Base-by-base conservation (phyloP, 2,888 invertebrate genomes). In the Ecliptopera silaceata region DNA sequence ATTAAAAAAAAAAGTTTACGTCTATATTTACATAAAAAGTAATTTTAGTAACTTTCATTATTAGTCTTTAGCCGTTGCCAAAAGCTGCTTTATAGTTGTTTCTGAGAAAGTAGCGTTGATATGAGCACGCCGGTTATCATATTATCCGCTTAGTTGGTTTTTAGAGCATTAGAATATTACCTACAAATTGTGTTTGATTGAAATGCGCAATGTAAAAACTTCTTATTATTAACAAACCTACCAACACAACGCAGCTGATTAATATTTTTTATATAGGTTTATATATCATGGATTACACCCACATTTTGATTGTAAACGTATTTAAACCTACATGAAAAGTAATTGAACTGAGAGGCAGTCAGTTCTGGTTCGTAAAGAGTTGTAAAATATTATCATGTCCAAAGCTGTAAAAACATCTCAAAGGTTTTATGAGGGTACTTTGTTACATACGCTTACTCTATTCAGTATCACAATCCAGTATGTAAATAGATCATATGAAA, bases 401-500 rank as follows among this genome's bases (percentile, higher is more conserved):
- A 13, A 36, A 8, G 15, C 8, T 36, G 36, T 36, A 36, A 31
- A 31, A 31, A 31, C 31, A 31, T 31, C 31, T 31, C 31, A 31
- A 39, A 39, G 13, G 39, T 18, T 39, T 36, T 15, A 36, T 36
- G 13, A 36, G 36, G 12, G 36, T 36, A 36, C 36, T 13, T 36
- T 36, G 36, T 15, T 15, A 36, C 36, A 36, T 13, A 31, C 31
- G 39, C 39, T 18, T 39, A 10, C 8, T 39, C 11, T 18, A 18
- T 32, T 45, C 12, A 41, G 31, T 31, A 41, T 18, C 32, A 49
- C 41, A 13, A 3, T 43, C 52, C 18, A 22, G 57, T 65, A 74
- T 73, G 61, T 70, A 71, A 70, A 70, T 70, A 66, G 66, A 65
- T 70, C 66, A 72, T 66, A 66, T n/a, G n/a, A 65, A 63, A 65